Percentiles rank a stretch among this genome's conserved stretches.
These are phyloP conservation scores for Coccyzus lansbergi DNA, from an alignment of 2,797 vertebrate genomes.

Conservation along the genomic window DNA sequence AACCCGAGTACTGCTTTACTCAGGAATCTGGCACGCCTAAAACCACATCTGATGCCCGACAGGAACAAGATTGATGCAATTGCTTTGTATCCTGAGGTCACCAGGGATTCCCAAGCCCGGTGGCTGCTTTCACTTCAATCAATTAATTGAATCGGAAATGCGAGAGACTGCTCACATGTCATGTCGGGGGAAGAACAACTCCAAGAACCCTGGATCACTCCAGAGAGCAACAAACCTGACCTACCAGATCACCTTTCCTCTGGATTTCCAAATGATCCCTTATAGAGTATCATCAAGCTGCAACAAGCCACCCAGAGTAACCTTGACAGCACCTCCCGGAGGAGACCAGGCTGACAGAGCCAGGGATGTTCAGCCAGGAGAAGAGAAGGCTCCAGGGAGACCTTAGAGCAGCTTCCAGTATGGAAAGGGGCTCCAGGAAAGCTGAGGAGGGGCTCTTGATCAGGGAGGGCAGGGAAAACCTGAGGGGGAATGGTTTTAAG, in stretches of 20 bases:
- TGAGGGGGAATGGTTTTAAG: too few relatives aligned
- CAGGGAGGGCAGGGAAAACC: too few relatives aligned
- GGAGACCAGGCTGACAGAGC: too few relatives aligned
- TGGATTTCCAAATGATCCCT: not conserved
- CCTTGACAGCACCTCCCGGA: not conserved
- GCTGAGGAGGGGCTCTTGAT: too few relatives aligned
- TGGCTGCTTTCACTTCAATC: not conserved
- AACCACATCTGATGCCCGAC: not conserved
- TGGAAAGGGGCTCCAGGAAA: too few relatives aligned
- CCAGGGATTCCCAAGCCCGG: not conserved
- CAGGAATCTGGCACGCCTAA: not conserved
- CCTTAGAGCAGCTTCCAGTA: too few relatives aligned
- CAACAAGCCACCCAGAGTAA: not conserved
- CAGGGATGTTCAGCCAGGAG: too few relatives aligned
- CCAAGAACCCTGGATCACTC: not conserved
- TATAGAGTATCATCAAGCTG: not conserved
- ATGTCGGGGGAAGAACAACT: not conserved
- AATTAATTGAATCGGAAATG: not conserved
- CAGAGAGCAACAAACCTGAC: not conserved
- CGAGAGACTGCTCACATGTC: not conserved
- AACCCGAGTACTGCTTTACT: not conserved
- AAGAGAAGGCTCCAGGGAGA: too few relatives aligned
- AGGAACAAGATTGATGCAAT: not conserved
- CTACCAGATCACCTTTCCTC: not conserved
- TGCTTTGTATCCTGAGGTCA: not conserved